phyloP scores from a whole-genome alignment of 2,113 vertebrate species.

The Gymnocephalus cernua region DNA sequence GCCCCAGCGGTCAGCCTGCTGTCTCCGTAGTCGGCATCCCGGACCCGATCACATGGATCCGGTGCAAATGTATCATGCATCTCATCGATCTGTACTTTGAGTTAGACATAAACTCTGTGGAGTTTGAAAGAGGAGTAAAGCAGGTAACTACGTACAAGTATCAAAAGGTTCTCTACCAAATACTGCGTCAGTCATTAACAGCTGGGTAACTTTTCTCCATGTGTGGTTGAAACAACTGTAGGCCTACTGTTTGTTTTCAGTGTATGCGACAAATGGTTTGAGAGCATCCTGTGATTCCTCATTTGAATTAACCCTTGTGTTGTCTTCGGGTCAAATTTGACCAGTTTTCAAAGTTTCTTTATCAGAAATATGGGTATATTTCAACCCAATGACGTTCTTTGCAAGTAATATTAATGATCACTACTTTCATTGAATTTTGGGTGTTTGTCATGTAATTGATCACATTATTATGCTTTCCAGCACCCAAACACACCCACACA shows the following conservation, averaged over 20 bases:
- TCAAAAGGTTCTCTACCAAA: neutral
- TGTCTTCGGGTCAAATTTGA: no score
- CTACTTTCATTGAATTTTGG: no score
- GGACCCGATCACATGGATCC: constrained; percentile 76
- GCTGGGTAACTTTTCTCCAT: neutral
- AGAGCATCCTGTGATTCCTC: neutral
- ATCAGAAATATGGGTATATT: no score
- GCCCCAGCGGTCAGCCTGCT: neutral
- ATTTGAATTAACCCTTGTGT: no score
- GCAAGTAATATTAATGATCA: no score
- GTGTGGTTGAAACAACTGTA: neutral
- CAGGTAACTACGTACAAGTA: constrained; percentile 52
- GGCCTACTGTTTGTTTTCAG: neutral
- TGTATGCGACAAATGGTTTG: neutral
- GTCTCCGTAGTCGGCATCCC: constrained; percentile 72
- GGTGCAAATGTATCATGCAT: constrained; percentile 54
- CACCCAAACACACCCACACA: no score
- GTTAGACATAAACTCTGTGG: constrained; percentile 52
- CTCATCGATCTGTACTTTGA: constrained; percentile 64
- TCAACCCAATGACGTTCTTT: no score
- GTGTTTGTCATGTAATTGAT: no score
- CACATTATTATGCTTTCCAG: no score
- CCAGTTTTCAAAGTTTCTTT: no score
- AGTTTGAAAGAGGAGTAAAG: constrained; percentile 74
- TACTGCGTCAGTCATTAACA: neutral